phyloP scores from a whole-genome alignment of 2,113 vertebrate species.

The Macquaria ambigua region DNA sequence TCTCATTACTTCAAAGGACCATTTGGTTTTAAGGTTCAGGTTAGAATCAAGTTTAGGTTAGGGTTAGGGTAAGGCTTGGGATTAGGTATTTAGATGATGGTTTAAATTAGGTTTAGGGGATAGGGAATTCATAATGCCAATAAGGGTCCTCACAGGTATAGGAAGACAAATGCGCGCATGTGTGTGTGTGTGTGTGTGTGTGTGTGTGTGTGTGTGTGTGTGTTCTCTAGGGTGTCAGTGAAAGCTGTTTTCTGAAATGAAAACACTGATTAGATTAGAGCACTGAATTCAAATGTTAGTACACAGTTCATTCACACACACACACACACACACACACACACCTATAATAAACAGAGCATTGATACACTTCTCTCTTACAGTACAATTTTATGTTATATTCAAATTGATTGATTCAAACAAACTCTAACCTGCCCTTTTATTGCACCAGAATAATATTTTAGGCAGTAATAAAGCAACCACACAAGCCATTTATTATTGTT shows the following conservation, averaged over 20 bases:
- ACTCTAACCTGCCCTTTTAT: conserved; percentile 34
- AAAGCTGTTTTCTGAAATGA: conserved; percentile 3
- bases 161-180: not conserved
- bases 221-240: not conserved
- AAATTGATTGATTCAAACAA: not conserved
- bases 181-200: not conserved
- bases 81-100: too few relatives aligned
- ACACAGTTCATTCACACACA: conserved; percentile 1
- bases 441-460: not conserved
- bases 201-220: not conserved
- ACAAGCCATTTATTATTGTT: too few relatives aligned
- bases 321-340: conserved; percentile 1
- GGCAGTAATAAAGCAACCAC: not conserved
- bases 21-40: too few relatives aligned
- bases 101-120: not conserved
- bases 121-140: not conserved
- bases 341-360: conserved; percentile 5
- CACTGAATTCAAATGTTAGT: not conserved
- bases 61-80: too few relatives aligned
- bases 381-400: not conserved
- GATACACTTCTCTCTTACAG: not conserved
- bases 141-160: not conserved
- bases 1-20: too few relatives aligned
- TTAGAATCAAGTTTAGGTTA: too few relatives aligned
- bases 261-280: conserved; percentile 11